phyloP scores from a whole-genome alignment of 2,888 invertebrate species.

The Chymomyza procnemis region DNA sequence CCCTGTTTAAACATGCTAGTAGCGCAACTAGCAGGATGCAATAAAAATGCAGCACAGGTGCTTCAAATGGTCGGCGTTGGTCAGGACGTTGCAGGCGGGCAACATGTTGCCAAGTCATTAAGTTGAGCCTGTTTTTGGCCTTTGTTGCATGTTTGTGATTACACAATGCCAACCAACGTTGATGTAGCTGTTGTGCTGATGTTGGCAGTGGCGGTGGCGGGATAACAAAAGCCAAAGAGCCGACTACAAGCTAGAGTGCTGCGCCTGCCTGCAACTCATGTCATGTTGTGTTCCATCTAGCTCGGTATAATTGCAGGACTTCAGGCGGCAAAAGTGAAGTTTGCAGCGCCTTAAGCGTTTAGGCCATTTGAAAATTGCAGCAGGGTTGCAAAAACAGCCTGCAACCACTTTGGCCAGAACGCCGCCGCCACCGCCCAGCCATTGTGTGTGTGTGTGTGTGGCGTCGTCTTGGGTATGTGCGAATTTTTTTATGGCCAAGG shows the following conservation, averaged over 20 bases:
- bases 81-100: constrained; percentile 23
- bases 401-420: constrained; percentile 52
- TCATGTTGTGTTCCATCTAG: constrained; percentile 33
- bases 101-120: constrained; percentile 72
- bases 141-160: constrained; percentile 69
- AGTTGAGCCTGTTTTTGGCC: constrained; percentile 68
- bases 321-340: constrained; percentile 33
- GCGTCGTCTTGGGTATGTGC: constrained; percentile 54
- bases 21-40: constrained; percentile 55
- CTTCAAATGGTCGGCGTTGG: constrained; percentile 49
- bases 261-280: constrained; percentile 43
- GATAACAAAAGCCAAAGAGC: constrained; percentile 53
- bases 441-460: too few species aligned
- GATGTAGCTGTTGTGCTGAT: not conserved
- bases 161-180: constrained; percentile 16
- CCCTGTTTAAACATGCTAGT: not conserved
- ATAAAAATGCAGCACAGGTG: constrained; percentile 64
- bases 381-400: constrained; percentile 25
- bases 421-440: constrained; percentile 27
- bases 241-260: constrained; percentile 11
- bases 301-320: constrained; percentile 51
- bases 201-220: not conserved
- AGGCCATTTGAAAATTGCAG: constrained; percentile 70
- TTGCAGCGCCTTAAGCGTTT: constrained; percentile 64
- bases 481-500: constrained; percentile 63